Evolutionary conservation across 1,140 invertebrate genomes (phyloP), one percentile per base, ranked within the genome.

Genomic region (Anastrepha ludens): DNA sequence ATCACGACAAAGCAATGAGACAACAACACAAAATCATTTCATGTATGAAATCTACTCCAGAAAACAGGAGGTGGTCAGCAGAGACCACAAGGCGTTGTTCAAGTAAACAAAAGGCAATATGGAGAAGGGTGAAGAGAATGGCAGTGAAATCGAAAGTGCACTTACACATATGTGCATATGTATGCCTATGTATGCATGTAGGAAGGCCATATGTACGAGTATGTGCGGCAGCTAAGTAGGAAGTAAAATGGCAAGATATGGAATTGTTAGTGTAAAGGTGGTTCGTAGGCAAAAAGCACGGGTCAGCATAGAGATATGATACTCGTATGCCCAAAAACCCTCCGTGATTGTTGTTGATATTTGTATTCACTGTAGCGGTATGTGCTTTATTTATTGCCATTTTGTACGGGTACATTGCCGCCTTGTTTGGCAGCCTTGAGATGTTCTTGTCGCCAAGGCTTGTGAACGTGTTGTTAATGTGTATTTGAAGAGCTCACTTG

Each of bases 401-500:
- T 58, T 81, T 50, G 47, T 81, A 29, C 29, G 29, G 29, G 29
- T 29, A 29, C 29, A 29, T 74, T 41, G 5, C 17, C 15, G 17
- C 74, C 17, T 81, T 41, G 74, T 58, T 55, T 81, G 47, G 50
- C 47, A 81, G 47, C 74, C 74, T 81, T 81, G 74, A 81, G 17
- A 7, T 74, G 70, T 11, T 55, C 20, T 58, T 81, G 74, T 81
- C 44, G 74, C 74, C 8, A 29, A 81, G n/a, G n/a, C 74, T 55
- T 50, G 44, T 81, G 74, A 81, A 50, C 55, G 74, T 81, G 47
- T 50, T 55, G 74, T 55, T 81, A 81, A 81, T 81, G 74, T 55
- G 47, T 81, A 81, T 81, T 81, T 81, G 74, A 81, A 81, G 74
- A 81, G 74, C 74, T 81, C 47, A 58, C 47, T 81, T 81, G 74